A percentile compares a stretch with the other conserved stretches of the same genome.
Conservation (phyloP, 2,797 vertebrate species). For the Fistularia tabacaria region DNA sequence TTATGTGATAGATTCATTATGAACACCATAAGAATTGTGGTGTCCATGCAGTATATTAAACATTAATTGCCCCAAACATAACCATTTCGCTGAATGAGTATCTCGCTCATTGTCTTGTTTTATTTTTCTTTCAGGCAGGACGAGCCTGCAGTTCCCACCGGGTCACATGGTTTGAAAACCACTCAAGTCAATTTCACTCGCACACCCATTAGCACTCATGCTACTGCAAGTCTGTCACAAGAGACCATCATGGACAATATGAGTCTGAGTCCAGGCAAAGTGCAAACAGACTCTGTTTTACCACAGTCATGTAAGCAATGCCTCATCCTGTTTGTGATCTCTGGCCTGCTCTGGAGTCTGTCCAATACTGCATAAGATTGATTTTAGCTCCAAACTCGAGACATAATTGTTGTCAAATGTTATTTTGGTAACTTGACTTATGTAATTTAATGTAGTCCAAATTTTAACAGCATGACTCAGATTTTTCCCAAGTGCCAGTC, state of each 20-base stretch:
- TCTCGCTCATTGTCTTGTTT: background rate
- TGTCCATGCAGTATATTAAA: background rate
- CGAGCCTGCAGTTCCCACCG: conserved; percentile 49
- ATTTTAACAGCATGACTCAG: too few relatives aligned
- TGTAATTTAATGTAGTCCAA: too few relatives aligned
- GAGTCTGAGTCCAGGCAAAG: conserved; percentile 75
- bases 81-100: background rate
- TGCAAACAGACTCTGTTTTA: conserved; percentile 59
- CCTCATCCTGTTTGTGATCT: too few relatives aligned
- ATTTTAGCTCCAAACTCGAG: too few relatives aligned
- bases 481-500: too few relatives aligned
- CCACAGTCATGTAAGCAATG: conserved; percentile 75
- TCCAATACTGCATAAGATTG: too few relatives aligned
- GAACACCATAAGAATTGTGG: background rate
- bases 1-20: too few relatives aligned
- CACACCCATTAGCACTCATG: conserved; percentile 12
- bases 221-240: conserved; percentile 28
- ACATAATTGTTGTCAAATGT: too few relatives aligned
- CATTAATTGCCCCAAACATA: too few relatives aligned
- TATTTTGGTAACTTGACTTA: too few relatives aligned
- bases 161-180: conserved; percentile 33
- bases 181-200: conserved; percentile 54
- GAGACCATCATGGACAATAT: conserved; percentile 76
- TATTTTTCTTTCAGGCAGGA: conserved; percentile 63
- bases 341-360: too few relatives aligned